phyloP scores from a whole-genome alignment of 2,888 invertebrate genomes.

The Oegoconia quadripuncta region DNA sequence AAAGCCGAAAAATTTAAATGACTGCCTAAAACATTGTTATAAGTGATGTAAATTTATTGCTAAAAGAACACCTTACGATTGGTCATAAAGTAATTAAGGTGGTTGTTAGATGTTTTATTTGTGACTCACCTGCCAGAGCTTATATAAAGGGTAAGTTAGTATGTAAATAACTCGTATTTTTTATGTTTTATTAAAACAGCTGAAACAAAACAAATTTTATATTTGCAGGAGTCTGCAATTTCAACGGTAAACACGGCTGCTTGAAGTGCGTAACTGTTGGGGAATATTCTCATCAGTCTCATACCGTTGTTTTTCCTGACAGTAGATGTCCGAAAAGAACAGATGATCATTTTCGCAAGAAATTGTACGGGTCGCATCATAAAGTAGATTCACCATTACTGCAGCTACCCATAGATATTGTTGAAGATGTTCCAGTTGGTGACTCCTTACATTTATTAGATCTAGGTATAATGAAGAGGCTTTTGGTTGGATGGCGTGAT shows the following conservation, averaged over 20 bases:
- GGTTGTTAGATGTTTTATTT: constrained; percentile 7
- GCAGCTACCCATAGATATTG: neutral
- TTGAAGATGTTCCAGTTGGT: constrained; percentile 9
- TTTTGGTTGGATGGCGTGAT: constrained; percentile 19
- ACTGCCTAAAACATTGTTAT: neutral
- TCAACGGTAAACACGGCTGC: constrained; percentile 11
- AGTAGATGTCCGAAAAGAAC: constrained; percentile 1
- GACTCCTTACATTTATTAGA: constrained; percentile 17
- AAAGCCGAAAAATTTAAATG: neutral
- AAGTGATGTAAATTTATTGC: neutral
- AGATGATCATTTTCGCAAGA: constrained; percentile 8
- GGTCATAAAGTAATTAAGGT: neutral
- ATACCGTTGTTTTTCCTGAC: constrained; percentile 6
- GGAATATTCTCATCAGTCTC: constrained; percentile 9
- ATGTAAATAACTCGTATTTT: neutral
- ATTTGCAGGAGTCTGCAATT: constrained; percentile 9
- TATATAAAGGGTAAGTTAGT: constrained; percentile 7
- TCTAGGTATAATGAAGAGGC: constrained; percentile 21
- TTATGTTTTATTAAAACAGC: neutral
- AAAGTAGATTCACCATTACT: constrained; percentile 14
- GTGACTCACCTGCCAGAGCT: constrained; percentile 12
- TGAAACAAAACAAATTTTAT: neutral
- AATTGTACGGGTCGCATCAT: constrained; percentile 10
- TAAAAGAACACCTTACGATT: neutral
- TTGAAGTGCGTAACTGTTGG: constrained; percentile 10